Evolutionary conservation across 2,888 invertebrate genomes (phyloP), one percentile per base, ranked within the genome.

Genomic region (Heliconius ethilla): DNA sequence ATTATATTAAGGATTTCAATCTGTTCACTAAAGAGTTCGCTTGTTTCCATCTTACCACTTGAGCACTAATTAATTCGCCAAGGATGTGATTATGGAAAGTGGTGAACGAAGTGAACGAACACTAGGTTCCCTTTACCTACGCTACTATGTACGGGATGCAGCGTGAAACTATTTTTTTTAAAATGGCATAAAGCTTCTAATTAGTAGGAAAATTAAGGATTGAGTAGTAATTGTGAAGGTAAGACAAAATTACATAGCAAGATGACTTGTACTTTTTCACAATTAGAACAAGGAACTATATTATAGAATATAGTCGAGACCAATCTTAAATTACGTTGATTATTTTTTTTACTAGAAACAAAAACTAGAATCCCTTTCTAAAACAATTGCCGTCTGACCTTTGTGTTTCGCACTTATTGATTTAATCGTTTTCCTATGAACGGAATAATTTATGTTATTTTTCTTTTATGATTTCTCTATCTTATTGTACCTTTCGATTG

Each of bases 361-460:
- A 72, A 72, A 72, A 72, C 59, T 37, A 59, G 15, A 37, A 27
- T 40, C 25, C 59, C 72, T 59, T 76, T 73, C 76, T 79, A 79
- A 81, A 75, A 81, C 81, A 79, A 81, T 81, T 62, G 70, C 80
- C 70, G 66, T 55, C 59, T 72, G 76, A 76, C 76, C 76, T 76
- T 76, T 76, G 63, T 65, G 51, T 76, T 45, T 76, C 45, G 59
- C 40, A 37, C 27, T 67, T 67, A 79, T 79, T 77, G 75, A 63
- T 69, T 73, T 67, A 59, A 27, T 67, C 67, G 40, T 25, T 66
- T 69, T 69, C 27, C 40, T 27, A 45, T 69, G 5, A 45, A 18
- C 40, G 55, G 51, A 51, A 25, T 51, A 51, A n/a, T 76, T 67
- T 37, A 67, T 33, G 22, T 33, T 66, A 18, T 65, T 65, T 65